Evolutionary conservation across 64 coral and sea anemone genomes (phyloP), one percentile per base, ranked within the genome.

Genomic region (Cladopsammia gracilis): DNA sequence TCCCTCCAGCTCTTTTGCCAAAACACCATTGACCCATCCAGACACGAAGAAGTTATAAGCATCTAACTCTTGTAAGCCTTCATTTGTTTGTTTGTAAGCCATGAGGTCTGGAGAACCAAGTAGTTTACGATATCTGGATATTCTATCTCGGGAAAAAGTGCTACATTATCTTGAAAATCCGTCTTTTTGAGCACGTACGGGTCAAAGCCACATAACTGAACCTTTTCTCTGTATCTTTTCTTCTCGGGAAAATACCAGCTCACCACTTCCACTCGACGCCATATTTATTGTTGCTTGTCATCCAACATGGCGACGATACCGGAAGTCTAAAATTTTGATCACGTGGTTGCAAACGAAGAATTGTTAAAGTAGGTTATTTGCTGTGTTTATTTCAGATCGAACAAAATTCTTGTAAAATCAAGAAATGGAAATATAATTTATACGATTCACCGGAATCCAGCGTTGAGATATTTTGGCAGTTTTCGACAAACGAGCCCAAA

Each of bases 51-150:
- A 52, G 20, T 76, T 53, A 75, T 16, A 75, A 4, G 43, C 72
- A 48, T 75, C 42, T 48, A 75, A 49, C 43, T 20, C 45, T 75
- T 75, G 72, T 48, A 20, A 5, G 10, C 72, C 72, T 75, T 75
- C 47, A 75, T 75, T 48, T 75, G 44, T 75, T 75, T 9, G 18
- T 48, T 3, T 15, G 43, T 75, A 49, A 20, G 43, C 72, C 72
- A 75, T 6, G 43, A 75, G 43, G 72, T 75, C 22, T 76, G n/a
- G n/a, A n/a, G n/a, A n/a, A n/a, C n/a, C n/a, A n/a, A n/a, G n/a
- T n/a, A n/a, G n/a, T n/a, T n/a, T 20, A 76, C 73, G 48, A 52
- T 76, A 18, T 76, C 73, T 18, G 76, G 76, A 58, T 58, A 78
- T 58, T 78, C 19, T 23, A 22, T 77, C 18, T 12, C 48, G 45